These are phyloP conservation scores for Drosophila triauraria DNA, from an alignment of 1,140 invertebrate genomes.

Conservation along the genomic window DNA sequence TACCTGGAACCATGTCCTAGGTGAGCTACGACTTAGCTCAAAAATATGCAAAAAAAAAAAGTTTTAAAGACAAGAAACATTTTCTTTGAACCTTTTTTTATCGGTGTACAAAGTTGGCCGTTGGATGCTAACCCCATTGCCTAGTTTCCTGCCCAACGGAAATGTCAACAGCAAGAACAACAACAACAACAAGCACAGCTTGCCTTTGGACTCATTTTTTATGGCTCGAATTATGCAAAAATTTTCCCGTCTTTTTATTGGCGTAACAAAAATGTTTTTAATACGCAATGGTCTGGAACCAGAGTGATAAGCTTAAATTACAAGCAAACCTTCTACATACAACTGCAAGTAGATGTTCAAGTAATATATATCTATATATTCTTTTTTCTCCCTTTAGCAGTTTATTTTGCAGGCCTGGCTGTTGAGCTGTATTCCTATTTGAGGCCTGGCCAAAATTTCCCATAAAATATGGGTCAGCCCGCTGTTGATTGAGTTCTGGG, in stretches of 20 bases:
- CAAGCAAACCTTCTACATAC: slow-evolving; percentile 27
- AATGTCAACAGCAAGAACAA: slow-evolving; percentile 69
- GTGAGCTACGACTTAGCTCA: too few species aligned
- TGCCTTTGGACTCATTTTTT: slow-evolving; percentile 56
- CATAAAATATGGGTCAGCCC: slow-evolving; percentile 73
- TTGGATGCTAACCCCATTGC: slow-evolving; percentile 65
- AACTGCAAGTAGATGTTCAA: slow-evolving; percentile 15
- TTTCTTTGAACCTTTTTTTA: not conserved
- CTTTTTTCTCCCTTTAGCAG: slow-evolving; percentile 17
- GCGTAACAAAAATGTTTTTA: slow-evolving; percentile 83
- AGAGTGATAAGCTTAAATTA: slow-evolving; percentile 78
- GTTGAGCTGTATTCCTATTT: slow-evolving; percentile 60
- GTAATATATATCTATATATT: slow-evolving; percentile 8
- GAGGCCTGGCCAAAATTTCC: slow-evolving; percentile 58
- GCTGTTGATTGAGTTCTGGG: slow-evolving; percentile 71
- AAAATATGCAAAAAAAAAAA: not conserved
- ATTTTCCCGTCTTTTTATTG: slow-evolving; percentile 77
- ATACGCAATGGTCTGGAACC: slow-evolving; percentile 83
- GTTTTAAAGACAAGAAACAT: not conserved
- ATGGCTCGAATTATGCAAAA: slow-evolving; percentile 77
- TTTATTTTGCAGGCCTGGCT: slow-evolving; percentile 48
- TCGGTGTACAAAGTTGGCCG: slow-evolving; percentile 17
- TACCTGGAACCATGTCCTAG: too few species aligned
- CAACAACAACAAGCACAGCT: slow-evolving; percentile 33
- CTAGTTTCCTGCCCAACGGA: slow-evolving; percentile 63